These are phyloP conservation scores for Cuculus canorus DNA, from an alignment of 2,797 vertebrate species.

Conservation along the genomic window DNA sequence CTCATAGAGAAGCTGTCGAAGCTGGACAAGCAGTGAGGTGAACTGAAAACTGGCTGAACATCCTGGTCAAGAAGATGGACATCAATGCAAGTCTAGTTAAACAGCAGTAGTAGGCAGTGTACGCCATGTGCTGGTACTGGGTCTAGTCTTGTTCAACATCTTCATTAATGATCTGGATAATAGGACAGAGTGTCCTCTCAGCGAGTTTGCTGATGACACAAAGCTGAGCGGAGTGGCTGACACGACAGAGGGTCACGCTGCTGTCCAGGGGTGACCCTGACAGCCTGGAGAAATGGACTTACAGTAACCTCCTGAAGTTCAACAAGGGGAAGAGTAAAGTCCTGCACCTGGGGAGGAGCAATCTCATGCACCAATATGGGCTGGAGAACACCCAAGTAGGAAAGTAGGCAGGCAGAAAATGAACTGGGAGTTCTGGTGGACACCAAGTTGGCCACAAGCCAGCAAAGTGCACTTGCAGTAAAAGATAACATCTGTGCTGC, in stretches of 20 bases:
- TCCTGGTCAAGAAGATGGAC: not conserved
- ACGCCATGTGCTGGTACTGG: not conserved
- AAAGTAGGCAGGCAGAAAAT: not conserved
- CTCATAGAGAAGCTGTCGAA: not conserved
- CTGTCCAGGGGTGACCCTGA: not conserved
- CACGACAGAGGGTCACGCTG: not conserved
- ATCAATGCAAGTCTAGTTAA: not conserved
- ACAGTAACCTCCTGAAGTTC: not conserved
- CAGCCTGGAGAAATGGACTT: not conserved
- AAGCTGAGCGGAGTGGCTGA: too few relatives aligned
- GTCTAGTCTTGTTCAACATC: not conserved
- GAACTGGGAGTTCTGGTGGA: accelerated
- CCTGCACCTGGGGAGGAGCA: too few relatives aligned
- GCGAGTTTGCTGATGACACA: too few relatives aligned
- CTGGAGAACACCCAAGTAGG: not conserved
- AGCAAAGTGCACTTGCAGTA: not conserved
- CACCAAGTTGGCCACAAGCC: not conserved
- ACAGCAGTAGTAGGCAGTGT: not conserved
- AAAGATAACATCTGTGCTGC: not conserved
- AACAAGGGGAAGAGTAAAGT: too few relatives aligned
- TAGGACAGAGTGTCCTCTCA: too few relatives aligned
- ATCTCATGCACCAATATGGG: too few relatives aligned
- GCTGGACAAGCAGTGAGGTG: not conserved
- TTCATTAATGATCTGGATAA: not conserved
- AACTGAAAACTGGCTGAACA: not conserved